Conservation (phyloP, 2,113 vertebrate genomes). For the Pluvialis apricaria region DNA sequence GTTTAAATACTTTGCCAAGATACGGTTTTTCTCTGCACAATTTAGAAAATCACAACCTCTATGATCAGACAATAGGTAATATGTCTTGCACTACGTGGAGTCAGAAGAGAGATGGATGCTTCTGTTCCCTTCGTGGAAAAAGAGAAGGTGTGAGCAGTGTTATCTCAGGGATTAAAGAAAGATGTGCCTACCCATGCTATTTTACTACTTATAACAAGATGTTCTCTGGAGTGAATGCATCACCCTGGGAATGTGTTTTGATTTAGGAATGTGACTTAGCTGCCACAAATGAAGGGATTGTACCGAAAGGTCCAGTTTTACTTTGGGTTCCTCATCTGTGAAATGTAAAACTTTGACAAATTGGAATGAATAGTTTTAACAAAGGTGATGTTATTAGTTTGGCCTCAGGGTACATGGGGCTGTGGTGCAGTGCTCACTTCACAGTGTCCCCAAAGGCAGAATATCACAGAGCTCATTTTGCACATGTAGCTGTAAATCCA, state of each 20-base stretch:
- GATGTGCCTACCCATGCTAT: not conserved
- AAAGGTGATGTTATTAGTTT: not conserved
- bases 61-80: not conserved
- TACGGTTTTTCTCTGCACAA: not conserved
- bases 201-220: not conserved
- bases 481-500: not conserved
- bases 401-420: rapidly evolving
- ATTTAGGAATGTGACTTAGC: not conserved
- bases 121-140: not conserved
- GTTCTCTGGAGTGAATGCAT: not conserved
- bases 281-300: not conserved
- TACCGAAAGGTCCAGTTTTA: not conserved
- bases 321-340: not conserved
- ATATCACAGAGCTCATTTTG: not conserved
- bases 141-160: not conserved
- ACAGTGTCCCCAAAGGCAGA: not conserved
- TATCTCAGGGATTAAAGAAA: not conserved
- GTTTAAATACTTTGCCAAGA: not conserved
- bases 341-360: not conserved
- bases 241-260: not conserved
- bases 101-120: not conserved
- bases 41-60: not conserved
- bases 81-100: not conserved
- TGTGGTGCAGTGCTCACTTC: not conserved
- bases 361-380: not conserved